These are phyloP conservation scores for Nipponia nippon DNA, from an alignment of 2,113 vertebrate species.

Conservation along the genomic window DNA sequence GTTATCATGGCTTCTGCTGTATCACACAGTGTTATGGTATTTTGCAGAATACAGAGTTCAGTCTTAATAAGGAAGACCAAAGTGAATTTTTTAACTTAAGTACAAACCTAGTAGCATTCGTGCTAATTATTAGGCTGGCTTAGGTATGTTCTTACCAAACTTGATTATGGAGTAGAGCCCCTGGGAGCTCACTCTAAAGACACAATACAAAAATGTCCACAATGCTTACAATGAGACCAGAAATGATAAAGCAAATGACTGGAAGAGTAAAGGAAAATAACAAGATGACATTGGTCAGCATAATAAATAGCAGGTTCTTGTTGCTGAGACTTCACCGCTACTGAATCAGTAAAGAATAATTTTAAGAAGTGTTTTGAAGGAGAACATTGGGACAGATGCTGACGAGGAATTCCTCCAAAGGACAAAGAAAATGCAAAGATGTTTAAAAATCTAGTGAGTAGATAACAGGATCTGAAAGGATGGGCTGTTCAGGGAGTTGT, in stretches of 20 bases:
- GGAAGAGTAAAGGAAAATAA: neutral
- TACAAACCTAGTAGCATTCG: neutral
- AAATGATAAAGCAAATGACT: neutral
- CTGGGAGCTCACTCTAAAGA: neutral
- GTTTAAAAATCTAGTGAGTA: neutral
- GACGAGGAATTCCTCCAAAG: neutral
- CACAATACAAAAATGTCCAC: neutral
- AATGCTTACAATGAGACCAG: neutral
- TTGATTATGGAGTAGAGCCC: neutral
- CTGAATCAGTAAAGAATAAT: neutral
- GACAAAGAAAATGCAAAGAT: neutral
- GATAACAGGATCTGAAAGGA: fast-evolving
- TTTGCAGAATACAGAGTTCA: neutral
- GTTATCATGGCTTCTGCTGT: neutral
- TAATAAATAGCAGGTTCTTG: neutral
- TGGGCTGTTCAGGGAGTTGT: neutral
- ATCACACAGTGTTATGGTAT: fast-evolving
- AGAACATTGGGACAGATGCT: neutral
- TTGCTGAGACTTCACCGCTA: neutral
- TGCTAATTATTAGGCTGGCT: neutral
- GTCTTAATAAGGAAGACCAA: neutral
- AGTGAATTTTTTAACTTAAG: neutral
- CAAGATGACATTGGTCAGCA: fast-evolving
- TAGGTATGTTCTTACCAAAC: neutral
- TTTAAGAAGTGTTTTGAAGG: neutral